Evolutionary conservation across 2,888 invertebrate species (phyloP).

Genomic region (Drosophila kuntzei): DNA sequence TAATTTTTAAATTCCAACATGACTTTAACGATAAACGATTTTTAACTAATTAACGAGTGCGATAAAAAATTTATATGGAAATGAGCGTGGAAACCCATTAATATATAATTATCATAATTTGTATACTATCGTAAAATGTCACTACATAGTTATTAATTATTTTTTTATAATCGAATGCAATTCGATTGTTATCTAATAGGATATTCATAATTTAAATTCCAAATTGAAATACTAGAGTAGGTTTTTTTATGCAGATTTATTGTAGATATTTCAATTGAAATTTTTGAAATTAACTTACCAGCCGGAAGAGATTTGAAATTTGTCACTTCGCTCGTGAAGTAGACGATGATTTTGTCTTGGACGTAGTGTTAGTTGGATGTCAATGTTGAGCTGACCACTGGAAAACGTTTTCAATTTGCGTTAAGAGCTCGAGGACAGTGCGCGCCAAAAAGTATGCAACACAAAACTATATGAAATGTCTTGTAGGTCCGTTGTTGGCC

Average conservation of each 20-base stretch:
- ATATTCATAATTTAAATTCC: too few relatives aligned
- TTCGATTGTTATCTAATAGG: too few relatives aligned
- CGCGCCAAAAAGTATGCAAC: slow-evolving; percentile 79
- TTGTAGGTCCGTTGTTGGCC: slow-evolving; percentile 50
- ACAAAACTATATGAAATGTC: slow-evolving; percentile 59
- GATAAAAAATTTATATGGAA: too few relatives aligned
- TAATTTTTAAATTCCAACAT: too few relatives aligned
- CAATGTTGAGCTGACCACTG: slow-evolving; percentile 12
- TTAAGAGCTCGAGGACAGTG: slow-evolving; percentile 39
- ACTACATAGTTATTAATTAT: too few relatives aligned
- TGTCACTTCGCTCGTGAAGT: slow-evolving; percentile 46
- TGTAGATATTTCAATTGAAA: not conserved
- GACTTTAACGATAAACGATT: too few relatives aligned
- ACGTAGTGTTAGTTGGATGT: slow-evolving; percentile 5
- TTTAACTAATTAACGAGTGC: too few relatives aligned
- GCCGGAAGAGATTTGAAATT: slow-evolving; percentile 57
- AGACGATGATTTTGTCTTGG: slow-evolving; percentile 3
- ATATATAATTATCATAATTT: too few relatives aligned
- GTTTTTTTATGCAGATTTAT: not conserved
- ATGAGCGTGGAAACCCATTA: too few relatives aligned
- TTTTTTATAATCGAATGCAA: too few relatives aligned
- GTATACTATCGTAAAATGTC: too few relatives aligned
- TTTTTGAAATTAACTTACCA: slow-evolving; percentile 60
- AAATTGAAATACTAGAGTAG: too few relatives aligned
- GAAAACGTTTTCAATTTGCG: slow-evolving; percentile 43